Percentiles rank a stretch among this genome's conserved stretches.
Evolutionary conservation across 2,113 vertebrate species (phyloP).

Genomic region (Pogona vitticeps): DNA sequence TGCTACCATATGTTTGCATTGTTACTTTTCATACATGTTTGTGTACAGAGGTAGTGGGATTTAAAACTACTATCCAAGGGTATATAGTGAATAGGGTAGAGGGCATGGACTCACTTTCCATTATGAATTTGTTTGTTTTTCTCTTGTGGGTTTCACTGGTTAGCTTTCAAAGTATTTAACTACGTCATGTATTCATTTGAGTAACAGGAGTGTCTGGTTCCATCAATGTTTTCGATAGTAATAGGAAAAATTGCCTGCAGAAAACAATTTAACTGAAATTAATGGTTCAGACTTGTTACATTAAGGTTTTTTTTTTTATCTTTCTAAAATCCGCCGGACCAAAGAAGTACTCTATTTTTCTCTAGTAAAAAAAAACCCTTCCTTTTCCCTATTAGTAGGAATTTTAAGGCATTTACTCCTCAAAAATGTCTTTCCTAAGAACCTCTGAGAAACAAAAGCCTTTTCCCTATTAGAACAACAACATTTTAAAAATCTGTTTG

Average conservation of each 20-base stretch:
- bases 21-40: background rate
- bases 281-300: constrained; percentile 7
- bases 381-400: background rate
- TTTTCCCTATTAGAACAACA: background rate
- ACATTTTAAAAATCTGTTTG: too few species aligned
- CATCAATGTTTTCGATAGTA: background rate
- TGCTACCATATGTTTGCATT: constrained; percentile 23
- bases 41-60: too few species aligned
- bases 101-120: background rate
- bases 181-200: background rate
- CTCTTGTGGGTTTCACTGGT: constrained; percentile 10
- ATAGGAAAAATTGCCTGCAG: background rate
- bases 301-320: background rate
- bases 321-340: background rate
- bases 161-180: background rate
- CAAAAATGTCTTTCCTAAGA: background rate
- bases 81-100: background rate
- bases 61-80: background rate
- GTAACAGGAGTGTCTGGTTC: constrained; percentile 9
- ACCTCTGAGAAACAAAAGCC: background rate
- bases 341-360: background rate
- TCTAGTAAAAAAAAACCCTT: background rate
- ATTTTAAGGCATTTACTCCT: background rate
- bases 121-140: background rate
- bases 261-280: background rate